Evolutionary conservation across 1,140 invertebrate species (phyloP).

Genomic region (Linepithema humile): DNA sequence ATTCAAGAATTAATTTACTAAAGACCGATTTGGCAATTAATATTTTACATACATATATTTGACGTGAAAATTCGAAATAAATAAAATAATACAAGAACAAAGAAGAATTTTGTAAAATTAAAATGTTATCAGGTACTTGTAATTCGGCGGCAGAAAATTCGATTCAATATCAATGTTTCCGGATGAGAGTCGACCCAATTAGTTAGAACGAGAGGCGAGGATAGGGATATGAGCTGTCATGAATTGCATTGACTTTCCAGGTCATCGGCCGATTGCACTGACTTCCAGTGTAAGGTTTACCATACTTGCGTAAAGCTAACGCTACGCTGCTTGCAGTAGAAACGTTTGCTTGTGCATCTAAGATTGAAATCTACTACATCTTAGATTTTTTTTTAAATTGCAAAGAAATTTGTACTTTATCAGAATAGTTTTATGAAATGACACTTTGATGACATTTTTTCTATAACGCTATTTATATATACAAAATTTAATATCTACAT

Average conservation of each 20-base stretch:
- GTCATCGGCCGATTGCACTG: slow-evolving; percentile 53
- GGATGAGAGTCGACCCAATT: slow-evolving; percentile 35
- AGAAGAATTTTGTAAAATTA: slow-evolving; percentile 13
- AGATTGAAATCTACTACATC: no score
- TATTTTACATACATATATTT: not conserved
- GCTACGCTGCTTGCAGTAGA: not conserved
- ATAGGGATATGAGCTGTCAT: slow-evolving; percentile 12
- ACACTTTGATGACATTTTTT: no score
- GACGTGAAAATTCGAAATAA: not conserved
- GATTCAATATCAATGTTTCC: slow-evolving; percentile 6
- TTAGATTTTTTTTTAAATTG: no score
- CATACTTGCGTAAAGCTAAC: slow-evolving; percentile 4
- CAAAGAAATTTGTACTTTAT: no score
- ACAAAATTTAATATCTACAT: no score
- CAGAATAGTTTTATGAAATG: no score
- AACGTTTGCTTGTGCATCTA: not conserved
- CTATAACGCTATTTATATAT: no score
- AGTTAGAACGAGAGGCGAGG: slow-evolving; percentile 41
- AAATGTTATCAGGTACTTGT: not conserved
- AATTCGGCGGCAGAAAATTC: not conserved
- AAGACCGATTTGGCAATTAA: not conserved
- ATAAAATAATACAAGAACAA: not conserved
- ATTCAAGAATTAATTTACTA: not conserved
- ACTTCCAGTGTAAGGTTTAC: slow-evolving; percentile 35
- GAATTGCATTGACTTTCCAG: slow-evolving; percentile 52